phyloP scores from a whole-genome alignment of 2,888 invertebrate genomes.

The Trissolcus japonicus region DNA sequence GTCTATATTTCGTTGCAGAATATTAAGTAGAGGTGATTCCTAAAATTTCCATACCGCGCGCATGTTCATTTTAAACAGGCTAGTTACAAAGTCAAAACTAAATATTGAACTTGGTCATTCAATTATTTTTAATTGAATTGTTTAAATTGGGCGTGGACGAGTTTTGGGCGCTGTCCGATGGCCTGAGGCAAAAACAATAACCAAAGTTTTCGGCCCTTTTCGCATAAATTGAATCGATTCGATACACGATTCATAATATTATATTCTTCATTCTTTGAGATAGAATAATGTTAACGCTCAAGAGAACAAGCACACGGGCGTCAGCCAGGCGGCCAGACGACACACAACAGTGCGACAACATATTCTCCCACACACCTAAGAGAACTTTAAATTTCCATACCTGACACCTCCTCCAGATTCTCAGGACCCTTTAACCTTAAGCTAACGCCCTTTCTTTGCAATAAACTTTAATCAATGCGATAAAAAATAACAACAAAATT shows the following conservation, averaged over 20 bases:
- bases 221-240: constrained; percentile 63
- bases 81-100: too few relatives aligned
- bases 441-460: constrained; percentile 18
- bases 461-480: constrained; percentile 20
- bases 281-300: constrained; percentile 66
- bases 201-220: constrained; percentile 60
- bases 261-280: constrained; percentile 61
- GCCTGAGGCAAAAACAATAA: too few relatives aligned
- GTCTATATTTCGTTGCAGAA: constrained; percentile 39
- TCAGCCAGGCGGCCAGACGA: constrained; percentile 66
- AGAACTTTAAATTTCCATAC: constrained; percentile 60
- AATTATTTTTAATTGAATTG: too few relatives aligned
- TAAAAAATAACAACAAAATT: constrained; percentile 13
- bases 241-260: constrained; percentile 68
- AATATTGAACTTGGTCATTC: too few relatives aligned
- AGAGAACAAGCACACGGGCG: constrained; percentile 69
- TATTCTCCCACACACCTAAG: constrained; percentile 48
- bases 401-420: constrained; percentile 56
- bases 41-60: too few relatives aligned
- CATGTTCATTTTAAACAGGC: too few relatives aligned
- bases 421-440: constrained; percentile 57
- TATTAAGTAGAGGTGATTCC: constrained; percentile 25
- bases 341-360: constrained; percentile 61
- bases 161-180: too few relatives aligned
- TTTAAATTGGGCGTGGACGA: too few relatives aligned